Evolutionary conservation across 2,888 invertebrate species (phyloP), one percentile per base, ranked within the genome.

Genomic region (Odontomyia ornata): DNA sequence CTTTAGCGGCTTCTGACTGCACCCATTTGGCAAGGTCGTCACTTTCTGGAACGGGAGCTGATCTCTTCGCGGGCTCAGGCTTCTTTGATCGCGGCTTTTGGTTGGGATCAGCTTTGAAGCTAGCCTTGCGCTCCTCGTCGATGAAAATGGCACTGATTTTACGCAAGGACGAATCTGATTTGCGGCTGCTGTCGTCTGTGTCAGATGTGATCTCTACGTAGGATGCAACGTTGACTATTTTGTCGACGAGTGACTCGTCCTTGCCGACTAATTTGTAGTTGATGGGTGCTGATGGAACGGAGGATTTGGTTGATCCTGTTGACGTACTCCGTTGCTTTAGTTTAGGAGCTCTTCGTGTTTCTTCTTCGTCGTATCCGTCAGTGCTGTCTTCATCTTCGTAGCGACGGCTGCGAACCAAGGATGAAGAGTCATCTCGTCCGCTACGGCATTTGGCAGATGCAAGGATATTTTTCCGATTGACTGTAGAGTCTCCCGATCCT

Each of bases 361-460:
- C 85, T 0, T 85, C 85, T 76, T 87, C 85, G 65, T 85, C 84
- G 25, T 83, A 84, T 11, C 86, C 86, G 60, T 87, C 85, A 15
- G 86, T 86, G 78, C 87, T 87, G 64, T 90, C 90, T 83, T 92
- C 91, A 78, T 90, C 93, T 62, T 84, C 85, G 60, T 86, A 85
- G 62, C 81, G 81, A n/a, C 86, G 89, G 87, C 93, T 92, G 82
- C 93, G 90, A 80, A 93, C 89, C 64, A 93, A 91, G 60, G 92
- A 93, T 69, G 92, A 88, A 82, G 92, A 93, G 76, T 91, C 88
- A 84, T 93, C 93, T 81, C 91, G 90, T 7, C 95, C 95, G 84
- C 94, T 95, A 82, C 95, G 91, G 84, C 93, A 94, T 86, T 94
- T 93, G 0, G 95, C 95, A 67, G 95, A 95, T 25, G 95, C 94